Percentiles rank a stretch among this genome's conserved stretches.
Conservation (phyloP, 2,888 invertebrate genomes). For the Griposia aprilina region DNA sequence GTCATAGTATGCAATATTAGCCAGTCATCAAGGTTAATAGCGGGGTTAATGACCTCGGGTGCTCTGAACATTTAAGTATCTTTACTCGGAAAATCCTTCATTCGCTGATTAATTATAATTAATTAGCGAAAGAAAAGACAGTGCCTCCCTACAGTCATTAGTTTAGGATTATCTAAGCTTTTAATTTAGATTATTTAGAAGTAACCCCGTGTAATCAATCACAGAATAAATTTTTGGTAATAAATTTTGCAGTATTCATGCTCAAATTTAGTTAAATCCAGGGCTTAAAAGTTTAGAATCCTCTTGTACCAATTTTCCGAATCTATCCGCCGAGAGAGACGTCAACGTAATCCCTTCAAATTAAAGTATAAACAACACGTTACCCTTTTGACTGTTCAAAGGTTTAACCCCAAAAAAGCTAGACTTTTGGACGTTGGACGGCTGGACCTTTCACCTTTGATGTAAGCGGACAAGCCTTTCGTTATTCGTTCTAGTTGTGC, state of each 20-base stretch:
- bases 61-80: background rate
- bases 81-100: background rate
- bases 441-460: conserved; percentile 48
- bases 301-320: conserved; percentile 38
- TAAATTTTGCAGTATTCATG: conserved; percentile 27
- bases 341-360: conserved; percentile 46
- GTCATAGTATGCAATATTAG: conserved; percentile 2
- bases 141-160: conserved; percentile 4
- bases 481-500: conserved; percentile 35
- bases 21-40: background rate
- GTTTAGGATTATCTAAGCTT: too few relatives aligned
- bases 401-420: conserved; percentile 41
- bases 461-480: conserved; percentile 22
- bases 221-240: conserved; percentile 26
- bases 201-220: conserved; percentile 4
- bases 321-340: conserved; percentile 6
- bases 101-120: conserved; percentile 25
- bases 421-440: conserved; percentile 39
- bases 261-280: conserved; percentile 23
- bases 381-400: conserved; percentile 42
- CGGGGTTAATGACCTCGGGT: conserved; percentile 5
- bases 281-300: conserved; percentile 47
- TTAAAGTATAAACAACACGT: conserved; percentile 55
- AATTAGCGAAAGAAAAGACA: conserved; percentile 28
- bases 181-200: background rate